These are phyloP conservation scores for Anolis apletophallus DNA, from an alignment of 2,797 vertebrate genomes.

Conservation along the genomic window DNA sequence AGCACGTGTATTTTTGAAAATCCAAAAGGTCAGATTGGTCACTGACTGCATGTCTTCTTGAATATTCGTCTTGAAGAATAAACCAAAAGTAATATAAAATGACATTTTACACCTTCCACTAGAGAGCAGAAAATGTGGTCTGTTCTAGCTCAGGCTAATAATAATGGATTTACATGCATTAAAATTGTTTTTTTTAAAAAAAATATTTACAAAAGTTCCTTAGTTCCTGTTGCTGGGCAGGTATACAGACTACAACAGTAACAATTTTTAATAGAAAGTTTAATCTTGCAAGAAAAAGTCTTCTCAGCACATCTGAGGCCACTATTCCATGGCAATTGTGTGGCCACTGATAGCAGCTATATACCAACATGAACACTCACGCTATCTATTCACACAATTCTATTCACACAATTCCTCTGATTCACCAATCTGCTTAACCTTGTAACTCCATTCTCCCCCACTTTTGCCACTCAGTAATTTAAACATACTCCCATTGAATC, in stretches of 20 bases:
- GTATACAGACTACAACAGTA: rapidly evolving
- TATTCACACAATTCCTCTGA: too few species aligned
- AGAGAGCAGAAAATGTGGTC: slow-evolving; percentile 37
- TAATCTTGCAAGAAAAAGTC: not conserved
- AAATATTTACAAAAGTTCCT: slow-evolving; percentile 23
- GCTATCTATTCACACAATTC: too few species aligned
- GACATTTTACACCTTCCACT: slow-evolving; percentile 46
- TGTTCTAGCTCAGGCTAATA: slow-evolving; percentile 19
- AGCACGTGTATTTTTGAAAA: slow-evolving; percentile 41
- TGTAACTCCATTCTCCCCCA: too few species aligned
- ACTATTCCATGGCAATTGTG: too few species aligned
- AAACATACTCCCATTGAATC: too few species aligned
- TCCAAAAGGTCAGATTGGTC: slow-evolving; percentile 60
- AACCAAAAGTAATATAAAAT: slow-evolving; percentile 58
- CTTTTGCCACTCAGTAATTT: too few species aligned
- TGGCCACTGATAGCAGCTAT: too few species aligned
- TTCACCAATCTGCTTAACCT: too few species aligned
- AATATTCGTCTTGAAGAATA: slow-evolving; percentile 50
- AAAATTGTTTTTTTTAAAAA: slow-evolving; percentile 1
- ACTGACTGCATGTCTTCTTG: slow-evolving; percentile 43
- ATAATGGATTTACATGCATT: slow-evolving; percentile 43
- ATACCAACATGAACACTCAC: too few species aligned
- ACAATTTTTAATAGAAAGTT: not conserved
- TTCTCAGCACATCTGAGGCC: not conserved
- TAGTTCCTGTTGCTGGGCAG: not conserved